Evolutionary conservation across 64 coral and sea anemone genomes (phyloP), one percentile per base, ranked within the genome.

Genomic region (Pocillopora verrucosa): DNA sequence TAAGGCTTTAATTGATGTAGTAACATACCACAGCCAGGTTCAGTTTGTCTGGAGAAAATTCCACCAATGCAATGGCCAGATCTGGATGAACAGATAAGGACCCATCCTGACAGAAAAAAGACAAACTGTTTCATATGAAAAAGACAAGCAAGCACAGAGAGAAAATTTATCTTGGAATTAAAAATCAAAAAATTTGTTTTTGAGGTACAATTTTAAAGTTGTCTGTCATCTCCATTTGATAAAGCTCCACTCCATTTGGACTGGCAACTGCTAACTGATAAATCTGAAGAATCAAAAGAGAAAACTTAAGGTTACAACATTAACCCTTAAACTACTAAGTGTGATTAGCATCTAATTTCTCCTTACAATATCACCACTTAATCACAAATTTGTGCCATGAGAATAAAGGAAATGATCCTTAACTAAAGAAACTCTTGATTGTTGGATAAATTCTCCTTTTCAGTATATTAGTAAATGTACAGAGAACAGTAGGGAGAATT

Each of bases 221-320:
- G 86, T 88, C 65, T 24, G 36, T 65, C n/a, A 72, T 57, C 41
- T 85, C 65, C 82, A 85, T 56, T 72, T 87, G 61, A 73, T 87
- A 80, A 11, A 92, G 36, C 59, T 92, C 90, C 16, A 92, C 90
- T 59, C 90, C 90, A 73, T 92, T 87, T 34, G 90, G 90, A 37
- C 90, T 83, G 24, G 90, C 90, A 86, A 92, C 77, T n/a, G 83
- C 90, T 72, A 86, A 60, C 59, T 19, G 36, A 67, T 92, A 92
- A 72, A 72, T 5, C 82, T 85, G 19, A 10, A 72, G 36, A 58
- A 57, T 58, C 19, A 20, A 79, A 57, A 16, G 11, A n/a, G 0
- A 70, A 70, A 1, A 70, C 11, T 69, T 22, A n/a, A 51, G 41
- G 30, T 30, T 30, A 30, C 30, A 30, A 30, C 30, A 30, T 30